Percentiles rank a stretch among this genome's conserved stretches.
phyloP scores from a whole-genome alignment of 35 echinoderm and acorn worm genomes.

The Diadema setosum region DNA sequence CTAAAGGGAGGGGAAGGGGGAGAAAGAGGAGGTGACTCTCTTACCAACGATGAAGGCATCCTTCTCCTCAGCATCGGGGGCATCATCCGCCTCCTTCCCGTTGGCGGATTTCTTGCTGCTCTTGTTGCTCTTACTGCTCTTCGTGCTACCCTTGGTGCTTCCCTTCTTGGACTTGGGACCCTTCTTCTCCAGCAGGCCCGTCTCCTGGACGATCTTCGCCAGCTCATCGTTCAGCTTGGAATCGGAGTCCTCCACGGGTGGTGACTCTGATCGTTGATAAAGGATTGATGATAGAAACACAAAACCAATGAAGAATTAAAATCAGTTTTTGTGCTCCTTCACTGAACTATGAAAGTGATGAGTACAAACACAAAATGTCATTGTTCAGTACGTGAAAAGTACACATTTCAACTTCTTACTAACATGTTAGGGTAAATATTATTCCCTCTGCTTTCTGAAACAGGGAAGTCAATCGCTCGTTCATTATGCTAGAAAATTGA shows the following conservation, averaged over 20 bases:
- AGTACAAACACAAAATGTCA: too few species aligned
- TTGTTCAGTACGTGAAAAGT: too few species aligned
- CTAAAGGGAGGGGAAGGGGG: not conserved
- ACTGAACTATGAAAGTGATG: too few species aligned
- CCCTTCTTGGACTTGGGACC: conserved; percentile 15
- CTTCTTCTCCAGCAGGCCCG: conserved; percentile 36
- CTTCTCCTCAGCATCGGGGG: conserved; percentile 13
- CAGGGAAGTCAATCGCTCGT: too few species aligned
- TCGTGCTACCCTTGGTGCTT: conserved; percentile 33
- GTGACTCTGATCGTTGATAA: too few species aligned
- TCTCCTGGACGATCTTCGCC: conserved; percentile 50
- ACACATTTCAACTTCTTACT: too few species aligned
- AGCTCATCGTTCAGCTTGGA: conserved; percentile 34
- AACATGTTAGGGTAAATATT: too few species aligned
- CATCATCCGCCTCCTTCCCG: conserved; percentile 28
- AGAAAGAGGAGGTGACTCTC: not conserved
- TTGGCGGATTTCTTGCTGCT: conserved; percentile 39
- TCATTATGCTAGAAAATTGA: too few species aligned
- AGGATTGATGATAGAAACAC: too few species aligned
- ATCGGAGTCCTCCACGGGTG: not conserved
- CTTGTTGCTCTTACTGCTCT: conserved; percentile 73
- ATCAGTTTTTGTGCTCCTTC: too few species aligned
- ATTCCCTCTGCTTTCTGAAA: too few species aligned
- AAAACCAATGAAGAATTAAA: too few species aligned
- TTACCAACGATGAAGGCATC: conserved; percentile 85